Evolutionary conservation across 2,113 vertebrate species (phyloP), one percentile per base, ranked within the genome.

Genomic region (Mustela nigripes): DNA sequence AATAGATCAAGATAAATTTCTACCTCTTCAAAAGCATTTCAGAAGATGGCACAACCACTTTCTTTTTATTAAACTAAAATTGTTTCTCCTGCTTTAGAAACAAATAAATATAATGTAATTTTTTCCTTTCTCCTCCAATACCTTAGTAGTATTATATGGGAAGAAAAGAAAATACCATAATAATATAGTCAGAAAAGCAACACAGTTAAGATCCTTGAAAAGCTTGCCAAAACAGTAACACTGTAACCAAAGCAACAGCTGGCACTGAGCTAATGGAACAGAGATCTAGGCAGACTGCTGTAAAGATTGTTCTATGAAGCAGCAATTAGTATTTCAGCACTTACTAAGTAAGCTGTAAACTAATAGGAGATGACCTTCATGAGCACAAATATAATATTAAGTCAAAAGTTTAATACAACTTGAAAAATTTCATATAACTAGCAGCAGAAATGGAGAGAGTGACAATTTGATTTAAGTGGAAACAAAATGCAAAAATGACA

Each of bases 221-320:
- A 97, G 92, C 95, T 94, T 98, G 98, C 98, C 98, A 98, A 98
- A 98, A 98, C 97, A 98, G 95, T 95, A 98, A 98, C 97, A 96
- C 88, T 98, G 96, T 98, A 98, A 98, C 97, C 98, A 98, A 98
- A 98, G 98, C 98, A 98, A 98, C 97, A 98, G 98, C 98, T 98
- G 98, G 97, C 97, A 95, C 92, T 97, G 82, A 98, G 96, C 97
- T 98, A 98, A 98, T 91, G 87, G 97, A 98, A 98, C 36, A 97
- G 96, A 98, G 96, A 97, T 87, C 92, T 26, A 98, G 92, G 96
- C 89, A 97, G 97, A 98, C 85, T 97, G 90, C 94, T 97, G 56
- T 97, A 91, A 98, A 98, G 97, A 97, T 22, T 98, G 95, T 82
- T 91, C 81, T 63, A 95, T 96, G 91, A 98, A 97, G 97, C 31